Percentiles rank a stretch among this genome's conserved stretches.
These are phyloP conservation scores for Agrotis segetum DNA, from an alignment of 2,888 invertebrate species.

Conservation along the genomic window DNA sequence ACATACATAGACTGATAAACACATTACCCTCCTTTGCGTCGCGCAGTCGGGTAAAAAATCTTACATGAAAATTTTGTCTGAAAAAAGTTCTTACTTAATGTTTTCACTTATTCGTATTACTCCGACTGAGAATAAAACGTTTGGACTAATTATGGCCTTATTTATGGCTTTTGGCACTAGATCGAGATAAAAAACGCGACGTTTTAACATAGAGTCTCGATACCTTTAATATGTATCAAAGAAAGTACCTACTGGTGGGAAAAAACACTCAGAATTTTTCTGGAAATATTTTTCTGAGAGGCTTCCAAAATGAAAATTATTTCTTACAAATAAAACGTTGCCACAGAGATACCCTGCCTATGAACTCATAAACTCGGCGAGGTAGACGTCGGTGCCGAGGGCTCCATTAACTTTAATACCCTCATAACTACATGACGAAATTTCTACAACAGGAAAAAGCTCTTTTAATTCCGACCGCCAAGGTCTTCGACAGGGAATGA, in stretches of 20 bases:
- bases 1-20: too few relatives aligned
- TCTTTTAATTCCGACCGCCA: slow-evolving; percentile 80
- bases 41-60: too few relatives aligned
- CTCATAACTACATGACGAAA: slow-evolving; percentile 86
- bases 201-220: slow-evolving; percentile 22
- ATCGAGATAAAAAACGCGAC: slow-evolving; percentile 36
- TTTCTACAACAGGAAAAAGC: slow-evolving; percentile 85
- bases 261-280: slow-evolving; percentile 54
- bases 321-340: slow-evolving; percentile 78
- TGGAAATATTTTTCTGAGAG: slow-evolving; percentile 61
- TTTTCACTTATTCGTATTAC: slow-evolving; percentile 43
- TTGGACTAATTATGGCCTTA: slow-evolving; percentile 50
- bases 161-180: slow-evolving; percentile 52
- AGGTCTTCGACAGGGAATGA: slow-evolving; percentile 70
- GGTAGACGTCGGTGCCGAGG: slow-evolving; percentile 76
- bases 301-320: slow-evolving; percentile 71
- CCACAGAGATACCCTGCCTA: slow-evolving; percentile 76
- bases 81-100: slow-evolving; percentile 26
- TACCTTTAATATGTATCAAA: slow-evolving; percentile 21
- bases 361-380: slow-evolving; percentile 83
- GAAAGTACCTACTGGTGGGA: slow-evolving; percentile 30
- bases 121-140: slow-evolving; percentile 38
- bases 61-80: slow-evolving; percentile 21
- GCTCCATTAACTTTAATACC: slow-evolving; percentile 87
- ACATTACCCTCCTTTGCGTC: too few relatives aligned